Base-by-base conservation (phyloP, 2,113 vertebrate genomes). In the Megalops atlanticus region DNA sequence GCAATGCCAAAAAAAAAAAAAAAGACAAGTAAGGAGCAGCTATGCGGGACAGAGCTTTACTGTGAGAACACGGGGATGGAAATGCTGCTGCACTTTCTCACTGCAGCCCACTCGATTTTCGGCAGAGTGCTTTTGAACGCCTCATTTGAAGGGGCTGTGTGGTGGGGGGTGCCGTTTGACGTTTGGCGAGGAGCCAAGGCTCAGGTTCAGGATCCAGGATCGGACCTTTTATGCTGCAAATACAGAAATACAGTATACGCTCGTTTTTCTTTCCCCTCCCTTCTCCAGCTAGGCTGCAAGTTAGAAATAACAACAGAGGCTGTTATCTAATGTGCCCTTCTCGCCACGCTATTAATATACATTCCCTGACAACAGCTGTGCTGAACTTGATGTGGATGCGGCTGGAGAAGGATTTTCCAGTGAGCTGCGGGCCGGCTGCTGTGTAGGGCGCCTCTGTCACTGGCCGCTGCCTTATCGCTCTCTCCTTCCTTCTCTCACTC, bases 391-490 rank as follows among this genome's bases (percentile, higher is more conserved):
- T 38, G 78, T 36, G 69, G 38, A 39, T 71, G 21, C 11, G 33
- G 4, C 24, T 3, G 24, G 52, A 18, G 52, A 6, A 16, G 1
- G 10, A 27, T 68, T 40, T 68, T 27, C 52, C 31, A 49, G 27
- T 71, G 14, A 54, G 72, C 41, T 45, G 89, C 85, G 35, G 75
- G 58, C 70, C 71, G 73, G 58, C 58, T 10, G 2, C 58, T 36
- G 76, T 77, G 76, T 41, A 21, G 40, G 21, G 4, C 18, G 79
- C 86, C 77, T 85, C 87, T 86, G 87, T 88, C 89, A 87, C 84
- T 54, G 78, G 80, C 85, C 85, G 82, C 87, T 69, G 83, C 87
- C 85, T 84, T 89, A 84, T 87, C 81, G 81, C 47, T 68, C 27
- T 73, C 33, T 70, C 38, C 4, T 40, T 33, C 15, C 3, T 14